Base-by-base conservation (phyloP, 2,113 vertebrate genomes). In the Prochilodus magdalenae region DNA sequence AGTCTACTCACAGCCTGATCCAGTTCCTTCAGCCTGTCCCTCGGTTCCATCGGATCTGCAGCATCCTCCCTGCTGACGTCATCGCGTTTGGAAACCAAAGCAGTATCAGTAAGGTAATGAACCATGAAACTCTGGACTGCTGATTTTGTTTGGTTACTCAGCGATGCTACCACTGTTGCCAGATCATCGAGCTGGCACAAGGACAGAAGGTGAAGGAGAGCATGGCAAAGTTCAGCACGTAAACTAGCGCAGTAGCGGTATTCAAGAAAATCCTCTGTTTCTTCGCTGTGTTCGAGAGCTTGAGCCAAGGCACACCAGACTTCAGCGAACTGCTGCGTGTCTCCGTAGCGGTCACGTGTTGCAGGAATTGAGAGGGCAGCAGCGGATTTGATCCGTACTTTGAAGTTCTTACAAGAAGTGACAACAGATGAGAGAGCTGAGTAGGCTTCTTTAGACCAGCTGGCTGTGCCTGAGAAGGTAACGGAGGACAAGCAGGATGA, bases 391-490 rank as follows among this genome's bases (percentile, higher is more conserved):
- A 99, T 99, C 8, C 98, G 95, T 20, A 99, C 98, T 89, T 99
- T 99, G 84, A 98, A 98, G 90, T 99, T 99, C 90, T 96, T 97
- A 89, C 98, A 99, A 27, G 96, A 96, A 0, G 94, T 96, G 60
- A 99, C 96, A 0, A 96, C 97, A 0, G 93, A 90, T 14, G 96
- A 97, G 57, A 99, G 94, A 0, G 96, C 94, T 0, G 88, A 81
- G 60, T 96, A 98, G 0, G 96, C 97, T 0, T 96, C 94, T 0
- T 85, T 70, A 1, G 95, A 95, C 98, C 97, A 99, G 0, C 87
- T 71, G 20, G 97, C 95, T 4, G 94, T 93, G 59, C 96, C 98
- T 99, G 75, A 40, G 12, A 26, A 60, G 57, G 57, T 26, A 24
- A 60, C 6, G 20, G 22, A 57, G 20, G 53, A 44, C 5, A 44